Percentiles rank a stretch among this genome's conserved stretches.
Conservation (phyloP, 2,888 invertebrate genomes). For the Monochamus alternatus region DNA sequence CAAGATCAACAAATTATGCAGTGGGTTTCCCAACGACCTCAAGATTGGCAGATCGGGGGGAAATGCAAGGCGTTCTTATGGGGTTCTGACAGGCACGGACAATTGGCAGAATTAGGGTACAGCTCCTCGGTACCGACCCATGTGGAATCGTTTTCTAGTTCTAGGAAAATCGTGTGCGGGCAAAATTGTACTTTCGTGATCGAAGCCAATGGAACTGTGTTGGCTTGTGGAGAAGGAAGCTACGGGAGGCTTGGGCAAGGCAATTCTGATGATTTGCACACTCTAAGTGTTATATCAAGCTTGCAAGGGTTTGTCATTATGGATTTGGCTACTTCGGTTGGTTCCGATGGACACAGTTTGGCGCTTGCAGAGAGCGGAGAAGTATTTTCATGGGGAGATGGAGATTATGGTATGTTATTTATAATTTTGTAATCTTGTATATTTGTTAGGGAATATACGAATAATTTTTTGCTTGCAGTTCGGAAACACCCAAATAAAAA, state of each 20-base stretch:
- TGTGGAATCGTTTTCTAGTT: constrained; percentile 72
- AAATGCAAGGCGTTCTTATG: constrained; percentile 76
- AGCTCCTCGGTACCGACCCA: constrained; percentile 68
- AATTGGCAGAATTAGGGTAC: constrained; percentile 73
- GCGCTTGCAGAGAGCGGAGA: constrained; percentile 79
- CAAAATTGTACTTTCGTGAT: constrained; percentile 80
- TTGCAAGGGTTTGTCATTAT: constrained; percentile 79
- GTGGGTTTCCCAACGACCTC: constrained; percentile 76
- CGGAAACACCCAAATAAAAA: no score
- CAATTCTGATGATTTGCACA: constrained; percentile 76
- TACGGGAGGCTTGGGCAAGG: constrained; percentile 78
- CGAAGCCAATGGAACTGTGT: constrained; percentile 74
- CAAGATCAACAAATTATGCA: constrained; percentile 77
- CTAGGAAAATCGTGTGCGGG: constrained; percentile 77
- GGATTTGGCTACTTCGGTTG: constrained; percentile 76
- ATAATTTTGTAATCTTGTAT: background rate
- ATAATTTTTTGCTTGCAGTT: no score
- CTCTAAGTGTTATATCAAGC: constrained; percentile 75
- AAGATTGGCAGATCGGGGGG: constrained; percentile 79
- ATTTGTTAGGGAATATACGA: no score
- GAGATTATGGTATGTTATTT: constrained; percentile 75
- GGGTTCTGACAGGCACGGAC: constrained; percentile 78
- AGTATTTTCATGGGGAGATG: constrained; percentile 80
- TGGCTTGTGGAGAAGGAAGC: constrained; percentile 79
- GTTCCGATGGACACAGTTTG: constrained; percentile 78